Percentiles rank a stretch among this genome's conserved stretches.
phyloP scores from a whole-genome alignment of 2,888 invertebrate species.

The Apamea monoglypha region DNA sequence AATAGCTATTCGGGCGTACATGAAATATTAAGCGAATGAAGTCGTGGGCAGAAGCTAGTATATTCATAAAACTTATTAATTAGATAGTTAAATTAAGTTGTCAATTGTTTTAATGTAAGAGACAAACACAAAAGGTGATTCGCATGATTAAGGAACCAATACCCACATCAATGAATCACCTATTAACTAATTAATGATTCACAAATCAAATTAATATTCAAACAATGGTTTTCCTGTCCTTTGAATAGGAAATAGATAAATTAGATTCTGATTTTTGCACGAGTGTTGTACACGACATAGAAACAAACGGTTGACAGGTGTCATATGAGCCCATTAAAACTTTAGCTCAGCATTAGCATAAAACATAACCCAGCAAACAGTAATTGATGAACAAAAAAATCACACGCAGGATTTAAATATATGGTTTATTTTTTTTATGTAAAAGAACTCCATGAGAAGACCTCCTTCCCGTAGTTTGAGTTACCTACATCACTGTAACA shows the following conservation, averaged over 20 bases:
- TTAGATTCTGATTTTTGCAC: conserved; percentile 16
- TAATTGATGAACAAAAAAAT: not conserved
- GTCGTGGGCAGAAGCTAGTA: no score
- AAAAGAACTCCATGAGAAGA: not conserved
- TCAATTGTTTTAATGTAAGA: not conserved
- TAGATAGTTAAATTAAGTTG: not conserved
- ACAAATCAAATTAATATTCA: conserved; percentile 32
- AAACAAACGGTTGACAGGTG: conserved; percentile 3
- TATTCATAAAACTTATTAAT: not conserved
- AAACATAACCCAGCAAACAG: no score
- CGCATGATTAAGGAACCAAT: not conserved
- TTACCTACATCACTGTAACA: not conserved
- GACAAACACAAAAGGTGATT: conserved; percentile 9
- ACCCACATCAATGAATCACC: conserved; percentile 10
- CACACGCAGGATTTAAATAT: not conserved
- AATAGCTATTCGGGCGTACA: no score
- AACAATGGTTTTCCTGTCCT: conserved; percentile 19
- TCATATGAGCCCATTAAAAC: not conserved
- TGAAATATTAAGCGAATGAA: no score
- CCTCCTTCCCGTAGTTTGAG: not conserved
- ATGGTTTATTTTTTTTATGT: not conserved
- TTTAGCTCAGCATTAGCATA: no score
- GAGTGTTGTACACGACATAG: conserved; percentile 19
- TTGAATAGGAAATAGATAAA: conserved; percentile 24
- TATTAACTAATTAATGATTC: conserved; percentile 21